Conservation (phyloP, 2,113 vertebrate species). For the Pseudolaguvia tuberculata region DNA sequence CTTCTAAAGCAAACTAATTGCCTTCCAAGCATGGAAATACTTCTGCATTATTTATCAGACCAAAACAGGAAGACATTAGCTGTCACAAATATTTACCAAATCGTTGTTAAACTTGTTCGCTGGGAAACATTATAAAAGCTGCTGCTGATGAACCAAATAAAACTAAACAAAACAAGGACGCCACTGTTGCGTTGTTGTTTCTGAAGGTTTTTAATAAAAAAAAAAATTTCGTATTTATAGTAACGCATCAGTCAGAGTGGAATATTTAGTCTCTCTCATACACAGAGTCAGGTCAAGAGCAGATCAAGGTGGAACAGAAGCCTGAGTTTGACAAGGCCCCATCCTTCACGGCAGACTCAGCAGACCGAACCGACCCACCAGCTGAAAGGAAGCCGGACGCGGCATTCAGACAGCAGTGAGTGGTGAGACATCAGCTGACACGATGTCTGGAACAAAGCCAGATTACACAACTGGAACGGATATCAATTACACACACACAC, state of each 20-base stretch:
- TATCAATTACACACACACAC: background rate
- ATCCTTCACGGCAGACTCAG: constrained; percentile 18
- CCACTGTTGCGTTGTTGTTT: too few species aligned
- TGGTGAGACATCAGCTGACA: constrained; percentile 16
- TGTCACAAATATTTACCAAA: constrained; percentile 39
- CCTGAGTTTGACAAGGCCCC: constrained; percentile 20
- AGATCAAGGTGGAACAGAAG: constrained; percentile 36
- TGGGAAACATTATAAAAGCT: too few species aligned
- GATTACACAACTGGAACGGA: background rate
- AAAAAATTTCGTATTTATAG: too few species aligned
- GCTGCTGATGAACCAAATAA: too few species aligned
- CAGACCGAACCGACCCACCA: constrained; percentile 13
- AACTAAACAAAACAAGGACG: too few species aligned
- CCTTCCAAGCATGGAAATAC: constrained; percentile 42
- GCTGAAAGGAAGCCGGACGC: background rate
- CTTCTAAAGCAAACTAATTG: constrained; percentile 43
- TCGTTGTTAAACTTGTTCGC: constrained; percentile 13
- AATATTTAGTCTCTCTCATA: too few species aligned
- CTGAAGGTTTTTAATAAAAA: too few species aligned
- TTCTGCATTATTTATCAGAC: constrained; percentile 49
- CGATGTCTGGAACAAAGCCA: constrained; percentile 15
- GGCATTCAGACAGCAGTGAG: constrained; percentile 1
- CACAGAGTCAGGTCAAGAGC: constrained; percentile 26
- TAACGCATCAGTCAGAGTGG: too few species aligned
- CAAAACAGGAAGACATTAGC: constrained; percentile 42